Evolutionary conservation across 2,888 invertebrate species (phyloP).

Genomic region (Dicranocentrus wangi): DNA sequence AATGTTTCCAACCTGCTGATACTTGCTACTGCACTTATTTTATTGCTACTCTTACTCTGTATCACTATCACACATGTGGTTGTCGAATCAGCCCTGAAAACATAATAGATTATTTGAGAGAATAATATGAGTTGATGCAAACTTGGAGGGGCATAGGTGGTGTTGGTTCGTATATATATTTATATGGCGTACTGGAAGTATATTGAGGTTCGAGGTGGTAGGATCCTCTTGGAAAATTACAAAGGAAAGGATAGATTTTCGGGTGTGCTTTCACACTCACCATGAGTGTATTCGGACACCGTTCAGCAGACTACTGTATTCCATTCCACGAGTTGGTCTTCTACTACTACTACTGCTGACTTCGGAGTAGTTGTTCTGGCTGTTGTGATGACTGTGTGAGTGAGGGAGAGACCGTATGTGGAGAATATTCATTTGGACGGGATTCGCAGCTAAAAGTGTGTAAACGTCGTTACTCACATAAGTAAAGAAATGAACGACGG

Average conservation of each 20-base stretch:
- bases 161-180: no score
- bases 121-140: not conserved
- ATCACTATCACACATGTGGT: not conserved
- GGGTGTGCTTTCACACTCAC: not conserved
- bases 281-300: not conserved
- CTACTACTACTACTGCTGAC: no score
- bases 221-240: no score
- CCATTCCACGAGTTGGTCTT: no score
- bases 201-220: no score
- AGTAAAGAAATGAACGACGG: slow-evolving; percentile 28
- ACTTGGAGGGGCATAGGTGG: not conserved
- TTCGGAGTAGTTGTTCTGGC: no score
- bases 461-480: slow-evolving; percentile 30
- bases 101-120: not conserved
- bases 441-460: slow-evolving; percentile 32
- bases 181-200: no score
- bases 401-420: no score
- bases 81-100: not conserved
- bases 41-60: not conserved
- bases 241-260: slow-evolving; percentile 2
- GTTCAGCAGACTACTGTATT: not conserved
- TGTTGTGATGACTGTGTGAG: no score
- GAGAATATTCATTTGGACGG: not conserved
- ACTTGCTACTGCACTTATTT: slow-evolving; percentile 12
- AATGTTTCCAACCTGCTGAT: slow-evolving; percentile 19